Base-by-base conservation (phyloP, 2,888 invertebrate species). In the Lamproptera curius region DNA sequence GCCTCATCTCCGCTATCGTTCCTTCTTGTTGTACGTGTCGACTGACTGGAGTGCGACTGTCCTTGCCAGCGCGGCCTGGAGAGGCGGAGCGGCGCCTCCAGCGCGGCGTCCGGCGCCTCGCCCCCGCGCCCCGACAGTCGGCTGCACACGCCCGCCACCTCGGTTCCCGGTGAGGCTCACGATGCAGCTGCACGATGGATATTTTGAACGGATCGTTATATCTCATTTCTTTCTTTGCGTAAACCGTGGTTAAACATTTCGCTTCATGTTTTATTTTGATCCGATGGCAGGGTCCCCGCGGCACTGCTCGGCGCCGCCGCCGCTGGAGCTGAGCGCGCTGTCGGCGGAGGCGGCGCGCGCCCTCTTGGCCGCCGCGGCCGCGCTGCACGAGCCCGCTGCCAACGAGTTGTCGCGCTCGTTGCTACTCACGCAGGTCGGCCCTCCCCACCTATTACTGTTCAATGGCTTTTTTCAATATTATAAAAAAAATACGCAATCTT, bases 101-200 rank as follows among this genome's bases (percentile, higher is more conserved):
- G 69, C 65, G 70, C 71, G 58, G 73, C 60, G 62, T 76, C 68
- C 9, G 74, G 72, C 0, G 76, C 68, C 34, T 90, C 74, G 60
- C 89, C 72, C 13, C 89, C 70, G 47, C 81, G 56, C 14, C 55
- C 57, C n/a, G 73, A 70, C 31, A 56, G 55, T 0, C 45, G 76
- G 0, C 59, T 70, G 2, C 75, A 74, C 54, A 67, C 73, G 1
- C 73, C 88, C 10, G 84, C 82, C 38, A 83, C 90, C 57, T 91
- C 91, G 38, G 88, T 91, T 61, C 90, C 92, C 50, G 90, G 91
- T 90, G 58, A 65, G 56, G 49, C 6, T 11, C n/a, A 10, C 23
- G 5, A 6, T 6, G 8, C 23, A 23, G 5, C 8, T 23, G 8
- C 23, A 23, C 5, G 8, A 23, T 16, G 28, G 8, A n/a, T 28